A percentile compares a stretch with the other conserved stretches of the same genome.
These are phyloP conservation scores for Jaculus jaculus DNA, from an alignment of 2,113 vertebrate species.

Conservation along the genomic window DNA sequence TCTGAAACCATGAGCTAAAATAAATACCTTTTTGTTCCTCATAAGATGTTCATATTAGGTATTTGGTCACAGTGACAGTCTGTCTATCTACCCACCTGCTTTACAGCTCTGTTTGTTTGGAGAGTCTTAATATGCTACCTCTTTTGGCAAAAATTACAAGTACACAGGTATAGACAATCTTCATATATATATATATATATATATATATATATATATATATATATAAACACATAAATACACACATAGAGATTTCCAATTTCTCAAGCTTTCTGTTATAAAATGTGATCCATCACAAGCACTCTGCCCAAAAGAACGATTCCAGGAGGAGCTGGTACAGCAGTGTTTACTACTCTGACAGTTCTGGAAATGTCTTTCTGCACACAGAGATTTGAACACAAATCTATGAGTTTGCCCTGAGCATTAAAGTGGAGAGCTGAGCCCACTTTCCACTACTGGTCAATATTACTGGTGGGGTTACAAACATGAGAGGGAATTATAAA, in stretches of 20 bases:
- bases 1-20: neutral
- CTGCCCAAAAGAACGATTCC: neutral
- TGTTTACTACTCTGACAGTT: neutral
- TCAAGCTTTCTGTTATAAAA: neutral
- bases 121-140: neutral
- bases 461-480: neutral
- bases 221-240: too few species aligned
- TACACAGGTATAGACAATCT: neutral
- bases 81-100: neutral
- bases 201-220: too few species aligned
- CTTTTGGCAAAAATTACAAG: neutral
- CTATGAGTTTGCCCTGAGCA: neutral
- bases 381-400: neutral
- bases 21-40: neutral
- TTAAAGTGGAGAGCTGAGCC: fast-evolving
- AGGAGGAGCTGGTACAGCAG: neutral
- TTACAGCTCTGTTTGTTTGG: neutral
- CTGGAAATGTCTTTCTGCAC: neutral
- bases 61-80: neutral
- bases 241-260: neutral
- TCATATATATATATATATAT: neutral
- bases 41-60: neutral
- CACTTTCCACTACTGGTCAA: neutral
- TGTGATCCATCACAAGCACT: neutral
- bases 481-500: neutral